Evolutionary conservation across 1,140 invertebrate species (phyloP).

Genomic region (roundworm (Caenorhabditis elegans)): DNA sequence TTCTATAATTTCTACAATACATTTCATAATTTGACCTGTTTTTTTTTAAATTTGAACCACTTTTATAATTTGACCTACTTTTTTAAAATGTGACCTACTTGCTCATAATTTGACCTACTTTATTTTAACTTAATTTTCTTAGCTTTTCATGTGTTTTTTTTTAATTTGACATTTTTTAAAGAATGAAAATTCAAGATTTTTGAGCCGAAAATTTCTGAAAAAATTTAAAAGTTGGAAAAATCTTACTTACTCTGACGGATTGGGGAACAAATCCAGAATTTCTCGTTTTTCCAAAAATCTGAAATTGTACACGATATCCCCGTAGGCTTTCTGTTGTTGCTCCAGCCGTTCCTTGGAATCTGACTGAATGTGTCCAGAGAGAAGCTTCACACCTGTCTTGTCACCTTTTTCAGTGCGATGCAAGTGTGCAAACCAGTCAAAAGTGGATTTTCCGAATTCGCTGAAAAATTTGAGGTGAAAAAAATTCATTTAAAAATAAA

Average conservation of each 20-base stretch:
- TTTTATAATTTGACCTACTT: too few relatives aligned
- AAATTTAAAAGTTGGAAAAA: background rate
- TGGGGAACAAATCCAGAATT: constrained; percentile 11
- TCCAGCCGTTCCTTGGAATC: constrained; percentile 6
- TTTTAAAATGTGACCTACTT: too few relatives aligned
- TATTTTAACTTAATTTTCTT: too few relatives aligned
- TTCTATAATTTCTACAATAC: too few relatives aligned
- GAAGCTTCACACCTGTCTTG: constrained; percentile 33
- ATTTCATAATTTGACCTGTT: too few relatives aligned
- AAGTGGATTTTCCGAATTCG: constrained; percentile 22
- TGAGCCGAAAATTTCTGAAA: too few relatives aligned
- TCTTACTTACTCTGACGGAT: constrained; percentile 15
- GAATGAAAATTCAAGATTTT: too few relatives aligned
- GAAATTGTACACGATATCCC: constrained; percentile 63
- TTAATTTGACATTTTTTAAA: too few relatives aligned
- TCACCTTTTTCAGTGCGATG: constrained; percentile 3
- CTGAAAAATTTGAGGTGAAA: background rate
- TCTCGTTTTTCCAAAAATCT: constrained; percentile 48
- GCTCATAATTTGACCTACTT: too few relatives aligned
- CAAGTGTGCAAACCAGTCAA: constrained; percentile 31
- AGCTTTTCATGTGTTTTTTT: too few relatives aligned
- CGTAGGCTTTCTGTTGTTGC: constrained; percentile 36
- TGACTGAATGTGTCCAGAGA: constrained; percentile 44
- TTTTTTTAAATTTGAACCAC: too few relatives aligned
- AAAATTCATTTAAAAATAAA: background rate